Conservation (phyloP, 2,113 vertebrate species). For the Pithys albifrons region DNA sequence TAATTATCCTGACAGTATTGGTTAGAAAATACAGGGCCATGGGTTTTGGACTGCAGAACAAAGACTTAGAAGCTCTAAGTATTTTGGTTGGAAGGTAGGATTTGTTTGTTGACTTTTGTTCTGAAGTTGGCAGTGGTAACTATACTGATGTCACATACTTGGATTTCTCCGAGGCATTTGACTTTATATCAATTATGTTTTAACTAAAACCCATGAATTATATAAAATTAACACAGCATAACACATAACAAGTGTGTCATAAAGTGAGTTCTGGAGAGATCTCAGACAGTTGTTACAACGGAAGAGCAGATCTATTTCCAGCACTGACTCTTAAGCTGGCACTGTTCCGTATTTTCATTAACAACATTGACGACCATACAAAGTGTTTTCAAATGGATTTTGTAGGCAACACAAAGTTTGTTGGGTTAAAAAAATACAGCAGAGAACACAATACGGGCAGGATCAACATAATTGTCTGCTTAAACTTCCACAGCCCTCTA, state of each 20-base stretch:
- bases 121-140: background rate
- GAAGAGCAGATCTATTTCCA: slow-evolving; percentile 7
- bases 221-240: background rate
- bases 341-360: background rate
- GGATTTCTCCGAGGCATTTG: slow-evolving; percentile 25
- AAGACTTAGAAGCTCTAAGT: background rate
- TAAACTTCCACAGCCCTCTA: background rate
- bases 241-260: background rate
- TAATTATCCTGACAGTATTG: background rate
- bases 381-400: background rate
- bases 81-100: slow-evolving; percentile 17
- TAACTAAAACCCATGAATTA: background rate
- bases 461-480: background rate
- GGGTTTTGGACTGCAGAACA: slow-evolving; percentile 18
- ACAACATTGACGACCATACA: background rate
- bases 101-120: slow-evolving; percentile 28
- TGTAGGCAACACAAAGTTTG: background rate
- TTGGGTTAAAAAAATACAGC: background rate
- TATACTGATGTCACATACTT: slow-evolving; percentile 5
- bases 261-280: background rate
- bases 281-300: background rate
- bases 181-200: background rate
- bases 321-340: background rate
- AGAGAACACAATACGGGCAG: background rate
- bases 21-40: background rate